Evolutionary conservation across 2,888 invertebrate genomes (phyloP), one percentile per base, ranked within the genome.

Genomic region (Nectonema munidae): DNA sequence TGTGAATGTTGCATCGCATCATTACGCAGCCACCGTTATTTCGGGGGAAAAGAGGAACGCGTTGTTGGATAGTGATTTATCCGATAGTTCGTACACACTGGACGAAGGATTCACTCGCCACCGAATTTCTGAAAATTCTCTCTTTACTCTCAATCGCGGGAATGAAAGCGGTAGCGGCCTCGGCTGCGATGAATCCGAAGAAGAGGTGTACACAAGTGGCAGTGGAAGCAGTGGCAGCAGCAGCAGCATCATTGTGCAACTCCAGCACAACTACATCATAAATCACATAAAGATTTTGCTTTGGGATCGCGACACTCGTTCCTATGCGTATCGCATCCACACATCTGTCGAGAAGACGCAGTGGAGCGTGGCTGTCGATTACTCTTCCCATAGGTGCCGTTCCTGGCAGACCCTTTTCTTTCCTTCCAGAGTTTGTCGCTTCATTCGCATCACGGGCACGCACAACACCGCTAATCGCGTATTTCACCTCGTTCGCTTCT

Each of bases 401-500:
- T 83, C 83, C 14, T 83, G 79, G 77, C 95, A 95, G 60, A 69
- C 68, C 52, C 64, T 95, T 36, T 81, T 74, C 60, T 95, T 95
- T 57, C 66, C 68, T 46, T 66, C 73, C 21, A 59, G 75, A 42
- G 81, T 86, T 39, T 75, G 81, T 43, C 70, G 69, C 56, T 62
- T 52, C 47, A 54, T 64, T 28, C 52, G 58, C 34, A 52, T 64
- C 9, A 56, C 59, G 39, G 86, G 89, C 47, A 83, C 81, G 15
- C 71, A 77, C 54, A 86, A 86, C 54, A 79, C 83, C 13, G 74
- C 77, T 18, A 83, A 83, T 55, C 69, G 75, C 61, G 77, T 60
- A 45, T 89, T 89, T 54, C 83, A 89, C 60, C 66, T 77, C 39
- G 81, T 86, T 14, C 67, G 72, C 2, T 64, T 95, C 47, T 81